Evolutionary conservation across 2,888 invertebrate genomes (phyloP).

Genomic region (Melangyna quadrimaculata): DNA sequence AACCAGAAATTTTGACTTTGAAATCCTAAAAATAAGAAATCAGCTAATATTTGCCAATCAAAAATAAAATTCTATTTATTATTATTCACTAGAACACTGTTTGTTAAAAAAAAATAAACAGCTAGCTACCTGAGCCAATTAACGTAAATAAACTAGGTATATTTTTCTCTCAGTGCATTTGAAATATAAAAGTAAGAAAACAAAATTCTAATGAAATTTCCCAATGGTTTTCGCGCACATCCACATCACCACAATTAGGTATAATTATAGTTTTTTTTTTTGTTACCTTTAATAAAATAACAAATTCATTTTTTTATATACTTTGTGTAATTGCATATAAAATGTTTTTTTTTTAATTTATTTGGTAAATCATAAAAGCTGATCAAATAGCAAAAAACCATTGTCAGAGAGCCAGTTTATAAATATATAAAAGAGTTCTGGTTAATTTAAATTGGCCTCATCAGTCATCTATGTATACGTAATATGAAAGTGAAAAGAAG

Average conservation of each 20-base stretch:
- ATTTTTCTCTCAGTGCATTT: not conserved
- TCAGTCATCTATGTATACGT: not conserved
- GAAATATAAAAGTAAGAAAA: not conserved
- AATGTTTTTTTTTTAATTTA: slow-evolving; percentile 28
- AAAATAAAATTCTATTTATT: too few relatives aligned
- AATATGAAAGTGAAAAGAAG: not conserved
- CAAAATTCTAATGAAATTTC: not conserved
- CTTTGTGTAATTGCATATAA: slow-evolving; percentile 8
- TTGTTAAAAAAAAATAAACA: too few relatives aligned
- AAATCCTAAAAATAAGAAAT: too few relatives aligned
- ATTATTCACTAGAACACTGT: too few relatives aligned
- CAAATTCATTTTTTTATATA: not conserved
- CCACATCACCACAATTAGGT: slow-evolving; percentile 14
- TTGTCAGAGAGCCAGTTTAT: not conserved
- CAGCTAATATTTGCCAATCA: too few relatives aligned
- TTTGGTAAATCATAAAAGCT: slow-evolving; percentile 30
- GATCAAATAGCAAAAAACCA: slow-evolving; percentile 1
- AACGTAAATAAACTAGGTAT: too few relatives aligned
- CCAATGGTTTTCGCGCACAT: not conserved
- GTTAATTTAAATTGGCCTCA: not conserved
- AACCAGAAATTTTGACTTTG: too few relatives aligned
- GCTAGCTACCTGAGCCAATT: too few relatives aligned
- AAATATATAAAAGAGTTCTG: not conserved
- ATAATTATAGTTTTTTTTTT: slow-evolving; percentile 11
- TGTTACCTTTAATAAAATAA: not conserved